Conservation (phyloP, 2,797 vertebrate species). For the Melanitta fusca region DNA sequence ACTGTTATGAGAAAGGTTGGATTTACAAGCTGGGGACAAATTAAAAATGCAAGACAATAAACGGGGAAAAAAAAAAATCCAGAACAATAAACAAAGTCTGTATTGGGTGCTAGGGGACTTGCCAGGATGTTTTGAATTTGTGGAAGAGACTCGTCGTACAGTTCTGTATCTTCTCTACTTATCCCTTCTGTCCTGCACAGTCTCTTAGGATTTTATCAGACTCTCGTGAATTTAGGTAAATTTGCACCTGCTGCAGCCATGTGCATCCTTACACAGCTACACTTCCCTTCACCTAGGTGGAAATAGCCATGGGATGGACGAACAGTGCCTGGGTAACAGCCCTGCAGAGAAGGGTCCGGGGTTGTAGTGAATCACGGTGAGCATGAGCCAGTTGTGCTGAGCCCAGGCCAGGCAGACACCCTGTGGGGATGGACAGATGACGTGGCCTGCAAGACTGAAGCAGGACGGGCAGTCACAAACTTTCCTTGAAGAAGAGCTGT, state of each 20-base stretch:
- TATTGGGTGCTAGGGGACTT: fast-evolving
- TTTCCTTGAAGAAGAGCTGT: not conserved
- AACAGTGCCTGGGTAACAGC: not conserved
- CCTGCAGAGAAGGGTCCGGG: not conserved
- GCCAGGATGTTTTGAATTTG: not conserved
- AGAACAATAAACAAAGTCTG: not conserved
- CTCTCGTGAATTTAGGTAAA: not conserved
- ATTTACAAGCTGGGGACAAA: not conserved
- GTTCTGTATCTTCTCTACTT: not conserved
- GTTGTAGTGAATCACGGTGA: not conserved
- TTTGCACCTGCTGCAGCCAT: not conserved
- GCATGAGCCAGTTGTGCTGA: not conserved
- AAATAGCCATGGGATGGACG: fast-evolving
- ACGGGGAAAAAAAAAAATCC: not conserved
- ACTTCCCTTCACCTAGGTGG: not conserved
- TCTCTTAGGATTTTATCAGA: not conserved
- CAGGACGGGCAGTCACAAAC: fast-evolving
- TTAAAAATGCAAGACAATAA: not conserved
- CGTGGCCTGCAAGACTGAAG: not conserved
- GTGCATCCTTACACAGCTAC: fast-evolving
- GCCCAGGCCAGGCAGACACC: fast-evolving
- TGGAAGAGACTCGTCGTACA: fast-evolving
- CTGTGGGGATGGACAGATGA: not conserved
- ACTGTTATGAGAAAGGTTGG: not conserved
- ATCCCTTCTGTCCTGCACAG: not conserved